Conservation (phyloP, 2,113 vertebrate genomes). For the Solea senegalensis region DNA sequence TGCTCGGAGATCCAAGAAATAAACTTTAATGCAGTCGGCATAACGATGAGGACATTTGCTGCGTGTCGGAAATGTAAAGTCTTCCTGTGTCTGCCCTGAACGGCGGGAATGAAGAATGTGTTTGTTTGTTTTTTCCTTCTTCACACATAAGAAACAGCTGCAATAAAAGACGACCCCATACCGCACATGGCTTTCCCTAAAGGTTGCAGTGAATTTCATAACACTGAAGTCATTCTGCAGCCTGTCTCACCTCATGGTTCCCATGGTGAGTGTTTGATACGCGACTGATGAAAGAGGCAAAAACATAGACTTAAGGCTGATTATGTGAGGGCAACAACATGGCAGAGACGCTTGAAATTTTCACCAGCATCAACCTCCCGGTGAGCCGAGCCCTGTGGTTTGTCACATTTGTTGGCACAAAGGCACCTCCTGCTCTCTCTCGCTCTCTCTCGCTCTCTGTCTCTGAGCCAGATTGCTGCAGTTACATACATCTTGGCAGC, state of each 20-base stretch:
- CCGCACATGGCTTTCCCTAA: background rate
- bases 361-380: conserved; percentile 20
- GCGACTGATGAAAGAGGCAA: conserved; percentile 30
- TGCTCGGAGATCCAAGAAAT: conserved; percentile 25
- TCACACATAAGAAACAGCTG: background rate
- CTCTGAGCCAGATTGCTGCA: conserved; percentile 22
- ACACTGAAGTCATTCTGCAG: too few relatives aligned
- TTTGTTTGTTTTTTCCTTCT: background rate
- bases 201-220: conserved; percentile 10
- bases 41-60: conserved; percentile 30
- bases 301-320: conserved; percentile 47
- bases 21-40: conserved; percentile 33
- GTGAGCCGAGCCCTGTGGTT: conserved; percentile 28
- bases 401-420: conserved; percentile 27
- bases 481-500: conserved; percentile 26
- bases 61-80: conserved; percentile 19
- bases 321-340: conserved; percentile 39
- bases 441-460: conserved; percentile 15
- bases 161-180: background rate
- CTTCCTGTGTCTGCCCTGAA: background rate
- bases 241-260: conserved; percentile 10
- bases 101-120: background rate
- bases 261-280: conserved; percentile 29
- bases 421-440: conserved; percentile 15
- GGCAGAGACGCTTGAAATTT: conserved; percentile 26